phyloP scores from a whole-genome alignment of 2,797 vertebrate genomes.

The Onychomys arenicola region DNA sequence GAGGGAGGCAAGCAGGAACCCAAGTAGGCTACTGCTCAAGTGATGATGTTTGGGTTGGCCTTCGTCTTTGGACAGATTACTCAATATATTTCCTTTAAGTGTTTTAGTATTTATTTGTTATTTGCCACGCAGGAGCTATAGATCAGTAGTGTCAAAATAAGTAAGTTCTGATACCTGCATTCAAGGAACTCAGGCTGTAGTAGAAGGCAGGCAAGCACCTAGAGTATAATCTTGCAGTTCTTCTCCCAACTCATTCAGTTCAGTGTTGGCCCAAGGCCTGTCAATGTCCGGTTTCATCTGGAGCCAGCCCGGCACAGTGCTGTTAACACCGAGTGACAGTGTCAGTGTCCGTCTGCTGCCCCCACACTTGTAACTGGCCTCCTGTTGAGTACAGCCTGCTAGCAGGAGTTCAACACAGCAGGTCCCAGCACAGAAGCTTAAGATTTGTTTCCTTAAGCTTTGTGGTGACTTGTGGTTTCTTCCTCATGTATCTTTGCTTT shows the following conservation, averaged over 20 bases:
- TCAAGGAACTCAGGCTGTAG: constrained; percentile 72
- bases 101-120: constrained; percentile 28
- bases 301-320: background rate
- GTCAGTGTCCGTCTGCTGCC: background rate
- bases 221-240: background rate
- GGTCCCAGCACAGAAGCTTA: background rate
- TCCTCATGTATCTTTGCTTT: background rate
- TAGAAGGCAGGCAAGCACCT: constrained; percentile 22
- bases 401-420: background rate
- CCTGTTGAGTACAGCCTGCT: background rate
- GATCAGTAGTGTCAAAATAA: constrained; percentile 31
- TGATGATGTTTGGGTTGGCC: background rate
- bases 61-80: background rate
- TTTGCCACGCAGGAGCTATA: background rate
- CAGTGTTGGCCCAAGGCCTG: background rate
- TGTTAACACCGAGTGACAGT: background rate
- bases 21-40: background rate
- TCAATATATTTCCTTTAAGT: background rate
- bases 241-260: background rate
- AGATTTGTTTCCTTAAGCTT: background rate
- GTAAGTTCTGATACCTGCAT: constrained; percentile 67
- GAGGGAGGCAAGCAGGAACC: background rate
- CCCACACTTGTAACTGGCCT: background rate
- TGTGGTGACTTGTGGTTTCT: background rate
- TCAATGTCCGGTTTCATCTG: background rate